phyloP scores from a whole-genome alignment of 2,113 vertebrate genomes.

The Pedionomus torquatus region DNA sequence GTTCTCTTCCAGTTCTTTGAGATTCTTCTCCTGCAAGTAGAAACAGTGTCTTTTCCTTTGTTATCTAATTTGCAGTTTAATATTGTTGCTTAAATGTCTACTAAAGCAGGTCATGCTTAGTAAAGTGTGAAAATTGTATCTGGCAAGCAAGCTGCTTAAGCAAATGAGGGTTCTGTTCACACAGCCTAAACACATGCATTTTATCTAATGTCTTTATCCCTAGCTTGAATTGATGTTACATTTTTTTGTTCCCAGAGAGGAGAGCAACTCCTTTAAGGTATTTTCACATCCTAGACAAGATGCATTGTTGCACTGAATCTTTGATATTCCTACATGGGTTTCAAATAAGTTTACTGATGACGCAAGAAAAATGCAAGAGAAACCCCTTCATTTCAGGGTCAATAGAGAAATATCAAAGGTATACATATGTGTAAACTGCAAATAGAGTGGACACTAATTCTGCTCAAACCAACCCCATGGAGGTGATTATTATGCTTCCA shows the following conservation, averaged over 20 bases:
- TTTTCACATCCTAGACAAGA: not conserved
- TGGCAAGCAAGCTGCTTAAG: slow-evolving; percentile 58
- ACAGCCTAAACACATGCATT: not conserved
- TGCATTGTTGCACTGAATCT: not conserved
- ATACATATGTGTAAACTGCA: not conserved
- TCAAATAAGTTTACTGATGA: not conserved
- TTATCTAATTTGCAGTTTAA: slow-evolving; percentile 44
- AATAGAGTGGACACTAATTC: not conserved
- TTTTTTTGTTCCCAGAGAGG: not conserved
- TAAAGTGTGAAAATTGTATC: slow-evolving; percentile 55
- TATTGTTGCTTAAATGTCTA: slow-evolving; percentile 24
- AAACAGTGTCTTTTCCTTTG: slow-evolving; percentile 5
- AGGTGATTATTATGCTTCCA: not conserved
- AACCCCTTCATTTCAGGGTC: not conserved
- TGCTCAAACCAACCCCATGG: not conserved
- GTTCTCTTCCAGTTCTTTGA: not conserved
- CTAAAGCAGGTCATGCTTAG: slow-evolving; percentile 55
- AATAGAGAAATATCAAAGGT: not conserved
- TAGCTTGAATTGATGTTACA: not conserved
- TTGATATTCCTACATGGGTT: not conserved
- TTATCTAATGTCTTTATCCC: not conserved
- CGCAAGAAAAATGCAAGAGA: not conserved
- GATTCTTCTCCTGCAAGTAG: slow-evolving; percentile 13
- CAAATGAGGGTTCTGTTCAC: slow-evolving; percentile 42
- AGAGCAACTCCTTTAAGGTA: not conserved